Evolutionary conservation across 2,888 invertebrate genomes (phyloP).

Genomic region (Heliconius hortense): DNA sequence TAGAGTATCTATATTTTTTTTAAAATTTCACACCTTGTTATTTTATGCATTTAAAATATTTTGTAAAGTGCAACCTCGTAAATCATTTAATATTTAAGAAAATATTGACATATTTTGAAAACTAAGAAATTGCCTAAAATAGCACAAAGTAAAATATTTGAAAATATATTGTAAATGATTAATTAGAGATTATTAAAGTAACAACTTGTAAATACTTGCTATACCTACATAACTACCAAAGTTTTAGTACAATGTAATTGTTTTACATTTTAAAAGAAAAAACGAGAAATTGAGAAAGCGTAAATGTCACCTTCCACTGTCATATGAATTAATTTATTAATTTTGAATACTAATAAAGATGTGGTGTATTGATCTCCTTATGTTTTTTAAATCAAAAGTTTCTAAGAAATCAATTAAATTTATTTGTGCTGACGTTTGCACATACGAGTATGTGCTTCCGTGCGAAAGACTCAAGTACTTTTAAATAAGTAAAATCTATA

Average conservation of each 20-base stretch:
- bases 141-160: constrained; percentile 27
- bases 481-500: background rate
- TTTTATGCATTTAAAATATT: constrained; percentile 16
- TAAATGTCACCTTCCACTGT: constrained; percentile 27
- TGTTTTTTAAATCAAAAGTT: background rate
- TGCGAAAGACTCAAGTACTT: background rate
- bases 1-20: background rate
- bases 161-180: constrained; percentile 25
- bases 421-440: background rate
- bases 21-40: background rate
- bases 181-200: constrained; percentile 22
- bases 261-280: constrained; percentile 28
- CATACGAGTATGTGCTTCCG: background rate
- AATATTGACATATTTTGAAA: constrained; percentile 6
- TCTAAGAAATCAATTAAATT: background rate
- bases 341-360: background rate
- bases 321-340: background rate
- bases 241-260: constrained; percentile 22
- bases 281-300: too few relatives aligned
- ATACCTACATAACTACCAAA: constrained; percentile 34
- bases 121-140: constrained; percentile 13
- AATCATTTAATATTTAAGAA: background rate
- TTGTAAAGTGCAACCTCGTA: background rate
- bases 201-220: constrained; percentile 32
- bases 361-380: background rate